Evolutionary conservation across 35 echinoderm and acorn worm species (phyloP), one percentile per base, ranked within the genome.

Genomic region (Holothuria glaberrima): DNA sequence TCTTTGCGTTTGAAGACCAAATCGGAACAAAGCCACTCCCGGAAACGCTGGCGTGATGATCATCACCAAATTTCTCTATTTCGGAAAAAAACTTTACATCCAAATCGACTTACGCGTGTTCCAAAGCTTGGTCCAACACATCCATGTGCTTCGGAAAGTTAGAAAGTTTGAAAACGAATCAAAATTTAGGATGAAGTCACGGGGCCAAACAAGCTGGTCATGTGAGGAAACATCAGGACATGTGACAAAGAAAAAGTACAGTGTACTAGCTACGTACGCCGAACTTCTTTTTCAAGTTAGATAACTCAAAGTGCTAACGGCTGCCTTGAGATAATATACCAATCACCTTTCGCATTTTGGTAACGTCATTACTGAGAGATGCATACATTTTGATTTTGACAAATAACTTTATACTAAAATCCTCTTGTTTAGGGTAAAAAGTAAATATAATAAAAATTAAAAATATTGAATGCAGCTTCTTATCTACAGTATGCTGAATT

Each of bases 131-230:
- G 34, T 91, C 90, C 25, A 91, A 83, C 33, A 91, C 90, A 86
- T 91, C 90, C 90, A 91, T 91, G 90, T 91, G 90, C 61, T 91
- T 75, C 48, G 52, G 56, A 41, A 38, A 71, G 59, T 61, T 75
- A 57, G 90, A 77, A 86, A 91, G 52, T 86, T 82, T 69, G 80
- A 91, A 91, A 91, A 91, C 90, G 90, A 91, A 91, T 91, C 90
- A 91, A 83, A 91, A 86, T 91, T 91, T 70, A 86, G 75, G 81
- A 75, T 82, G 63, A 72, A 75, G 70, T 91, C 90, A 91, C 90
- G 90, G 90, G 90, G 90, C 90, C 90, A 91, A 91, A 91, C 90
- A 91, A 91, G 90, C 65, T 91, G 90, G 90, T 91, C 90, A 91
- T 91, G 90, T 91, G 90, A 91, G 90, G 46, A 68, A 86, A 86